Percentiles rank a stretch among this genome's conserved stretches.
Conservation (phyloP, 2,888 invertebrate genomes). For the Entomobrya multifasciata region DNA sequence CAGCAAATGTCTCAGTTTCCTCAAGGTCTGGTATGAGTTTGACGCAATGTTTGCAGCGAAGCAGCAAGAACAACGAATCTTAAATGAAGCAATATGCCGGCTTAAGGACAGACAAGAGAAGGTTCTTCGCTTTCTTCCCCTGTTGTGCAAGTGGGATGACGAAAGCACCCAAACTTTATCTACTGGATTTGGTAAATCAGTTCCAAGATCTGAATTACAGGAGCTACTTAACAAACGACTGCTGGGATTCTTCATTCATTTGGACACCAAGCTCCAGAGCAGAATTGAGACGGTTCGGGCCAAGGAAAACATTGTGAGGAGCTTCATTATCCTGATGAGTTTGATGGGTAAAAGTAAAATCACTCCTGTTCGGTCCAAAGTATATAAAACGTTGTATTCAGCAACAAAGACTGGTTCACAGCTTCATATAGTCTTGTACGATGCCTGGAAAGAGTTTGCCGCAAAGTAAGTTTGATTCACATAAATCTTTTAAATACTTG, state of each 20-base stretch:
- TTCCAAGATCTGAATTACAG: slow-evolving; percentile 47
- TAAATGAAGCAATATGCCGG: slow-evolving; percentile 65
- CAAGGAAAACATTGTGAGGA: slow-evolving; percentile 57
- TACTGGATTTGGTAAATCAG: neutral
- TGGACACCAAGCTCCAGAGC: slow-evolving; percentile 65
- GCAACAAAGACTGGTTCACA: slow-evolving; percentile 62
- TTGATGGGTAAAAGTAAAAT: slow-evolving; percentile 63
- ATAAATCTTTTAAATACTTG: neutral
- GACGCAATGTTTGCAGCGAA: slow-evolving; percentile 45
- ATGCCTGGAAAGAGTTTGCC: slow-evolving; percentile 74
- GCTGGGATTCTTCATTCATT: slow-evolving; percentile 65
- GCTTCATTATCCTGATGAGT: slow-evolving; percentile 59
- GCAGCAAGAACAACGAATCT: slow-evolving; percentile 57
- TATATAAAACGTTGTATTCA: slow-evolving; percentile 75
- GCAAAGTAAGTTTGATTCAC: slow-evolving; percentile 57
- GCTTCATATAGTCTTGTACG: slow-evolving; percentile 58
- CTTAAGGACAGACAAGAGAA: slow-evolving; percentile 50
- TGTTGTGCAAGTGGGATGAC: slow-evolving; percentile 45
- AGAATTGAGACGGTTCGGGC: slow-evolving; percentile 44
- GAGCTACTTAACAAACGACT: slow-evolving; percentile 56
- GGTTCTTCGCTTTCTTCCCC: slow-evolving; percentile 37
- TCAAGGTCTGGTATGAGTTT: slow-evolving; percentile 26
- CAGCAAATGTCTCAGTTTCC: neutral
- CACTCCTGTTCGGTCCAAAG: slow-evolving; percentile 56
- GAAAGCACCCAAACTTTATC: neutral